Evolutionary conservation across 1,140 invertebrate genomes (phyloP), one percentile per base, ranked within the genome.

Genomic region (Augochlora pura): DNA sequence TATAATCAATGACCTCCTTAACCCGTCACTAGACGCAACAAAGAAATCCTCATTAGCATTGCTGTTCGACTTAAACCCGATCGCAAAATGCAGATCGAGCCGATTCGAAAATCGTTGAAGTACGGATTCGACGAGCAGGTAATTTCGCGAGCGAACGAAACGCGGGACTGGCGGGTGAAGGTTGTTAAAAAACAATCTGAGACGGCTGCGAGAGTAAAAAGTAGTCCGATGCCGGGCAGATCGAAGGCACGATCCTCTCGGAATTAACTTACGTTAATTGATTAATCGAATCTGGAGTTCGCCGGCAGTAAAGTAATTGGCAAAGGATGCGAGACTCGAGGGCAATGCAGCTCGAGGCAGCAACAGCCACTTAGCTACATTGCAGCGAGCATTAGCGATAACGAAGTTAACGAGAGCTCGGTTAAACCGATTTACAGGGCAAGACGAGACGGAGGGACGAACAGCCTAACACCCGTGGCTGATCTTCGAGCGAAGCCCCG

Each of bases 361-460:
- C 88, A 89, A 90, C 89, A 87, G 89, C 90, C 90, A 91, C 90
- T 91, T 91, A 90, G 89, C 84, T 87, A 88, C 90, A 91, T 90
- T 90, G 90, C 90, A 89, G 88, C 90, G 85, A 84, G 89, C 87
- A 91, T 91, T 90, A 90, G 85, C 85, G 87, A 85, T 91, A 91
- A 91, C 88, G 82, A 86, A 89, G 87, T 91, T 91, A 90, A 90
- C 89, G 88, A 89, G 89, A 91, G 89, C 89, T 86, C 83, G 87
- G 85, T 89, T 91, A 89, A 90, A 90, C 88, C 86, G 86, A 85
- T 88, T 91, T 91, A 79, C 64, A 86, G 64, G 80, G 59, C 72
- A 77, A 76, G 77, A 77, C 69, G 49, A 60, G 84, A 82, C 49
- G 72, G 63, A 60, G 54, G 65, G 75, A 75, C 72, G 65, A 54